phyloP scores from a whole-genome alignment of 2,113 vertebrate species.

The Triplophysa dalaica region DNA sequence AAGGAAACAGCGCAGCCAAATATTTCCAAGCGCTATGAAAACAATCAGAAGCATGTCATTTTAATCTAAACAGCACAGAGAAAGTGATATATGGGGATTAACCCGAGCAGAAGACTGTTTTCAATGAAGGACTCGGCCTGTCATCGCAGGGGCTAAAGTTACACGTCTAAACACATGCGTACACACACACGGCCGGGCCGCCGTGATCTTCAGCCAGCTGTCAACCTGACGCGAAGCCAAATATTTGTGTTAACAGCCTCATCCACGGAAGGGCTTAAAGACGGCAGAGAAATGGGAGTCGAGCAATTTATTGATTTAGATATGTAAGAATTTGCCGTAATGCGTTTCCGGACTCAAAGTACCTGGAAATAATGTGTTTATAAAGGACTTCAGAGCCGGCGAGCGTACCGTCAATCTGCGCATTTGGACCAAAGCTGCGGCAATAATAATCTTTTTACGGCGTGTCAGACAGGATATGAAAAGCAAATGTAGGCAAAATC shows the following conservation, averaged over 20 bases:
- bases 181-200: slow-evolving; percentile 27
- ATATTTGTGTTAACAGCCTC: slow-evolving; percentile 50
- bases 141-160: slow-evolving; percentile 38
- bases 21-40: slow-evolving; percentile 20
- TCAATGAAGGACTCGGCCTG: slow-evolving; percentile 37
- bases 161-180: slow-evolving; percentile 24
- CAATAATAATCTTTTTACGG: slow-evolving; percentile 48
- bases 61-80: neutral
- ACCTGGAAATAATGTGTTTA: slow-evolving; percentile 35
- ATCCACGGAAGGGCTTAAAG: neutral
- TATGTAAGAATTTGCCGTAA: slow-evolving; percentile 17
- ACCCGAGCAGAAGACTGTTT: slow-evolving; percentile 23
- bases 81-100: slow-evolving; percentile 1
- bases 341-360: slow-evolving; percentile 31
- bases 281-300: neutral
- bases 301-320: slow-evolving; percentile 16
- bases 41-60: slow-evolving; percentile 31
- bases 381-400: slow-evolving; percentile 37
- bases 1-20: slow-evolving; percentile 14
- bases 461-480: slow-evolving; percentile 58
- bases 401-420: slow-evolving; percentile 30
- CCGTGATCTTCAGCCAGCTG: slow-evolving; percentile 46
- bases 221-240: slow-evolving; percentile 50
- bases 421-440: slow-evolving; percentile 21
- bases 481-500: slow-evolving; percentile 52